Conservation (phyloP, 2,888 invertebrate species). For the Thysanoteuthis rhombus region DNA sequence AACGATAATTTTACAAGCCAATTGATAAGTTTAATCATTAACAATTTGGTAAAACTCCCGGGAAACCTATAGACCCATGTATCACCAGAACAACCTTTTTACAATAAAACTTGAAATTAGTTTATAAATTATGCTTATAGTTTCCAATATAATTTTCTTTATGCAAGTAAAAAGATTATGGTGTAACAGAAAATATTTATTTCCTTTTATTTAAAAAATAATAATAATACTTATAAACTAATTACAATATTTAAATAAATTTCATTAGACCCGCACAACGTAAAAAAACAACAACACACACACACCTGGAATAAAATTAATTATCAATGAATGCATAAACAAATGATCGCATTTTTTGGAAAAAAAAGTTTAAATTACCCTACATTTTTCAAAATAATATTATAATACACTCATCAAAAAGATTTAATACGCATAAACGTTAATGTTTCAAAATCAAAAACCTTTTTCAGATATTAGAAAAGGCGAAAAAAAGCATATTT, state of each 20-base stretch:
- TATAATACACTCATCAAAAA: neutral
- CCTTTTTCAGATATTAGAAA: neutral
- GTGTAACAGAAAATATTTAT: neutral
- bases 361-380: neutral
- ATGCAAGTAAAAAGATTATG: neutral
- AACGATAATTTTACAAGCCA: neutral
- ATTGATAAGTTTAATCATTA: neutral
- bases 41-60: neutral
- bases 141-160: neutral
- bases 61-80: neutral
- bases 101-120: neutral
- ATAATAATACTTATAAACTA: no score
- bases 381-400: neutral
- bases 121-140: neutral
- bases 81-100: neutral
- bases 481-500: neutral
- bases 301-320: no score
- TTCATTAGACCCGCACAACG: neutral
- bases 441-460: neutral
- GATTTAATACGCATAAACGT: neutral
- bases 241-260: no score
- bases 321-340: neutral
- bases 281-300: no score
- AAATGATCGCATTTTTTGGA: neutral
- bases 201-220: neutral